Percentiles rank a stretch among this genome's conserved stretches.
These are phyloP conservation scores for Melopsittacus undulatus DNA, from an alignment of 2,797 vertebrate genomes.

Conservation along the genomic window DNA sequence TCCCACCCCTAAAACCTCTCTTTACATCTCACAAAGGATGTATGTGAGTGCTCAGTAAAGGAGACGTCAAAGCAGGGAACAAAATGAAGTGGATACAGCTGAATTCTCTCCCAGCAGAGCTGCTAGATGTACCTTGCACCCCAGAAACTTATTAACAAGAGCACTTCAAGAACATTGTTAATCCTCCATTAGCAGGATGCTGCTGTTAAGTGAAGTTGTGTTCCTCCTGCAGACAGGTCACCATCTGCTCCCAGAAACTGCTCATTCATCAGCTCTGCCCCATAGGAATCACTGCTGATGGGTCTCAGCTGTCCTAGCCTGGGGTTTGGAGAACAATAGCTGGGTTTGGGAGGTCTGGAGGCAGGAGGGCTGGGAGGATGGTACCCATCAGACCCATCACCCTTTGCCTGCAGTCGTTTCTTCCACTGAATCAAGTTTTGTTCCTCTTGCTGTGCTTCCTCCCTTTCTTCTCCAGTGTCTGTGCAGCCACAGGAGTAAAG, in stretches of 20 bases:
- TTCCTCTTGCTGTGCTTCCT: background rate
- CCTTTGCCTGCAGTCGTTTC: background rate
- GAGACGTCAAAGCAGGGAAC: background rate
- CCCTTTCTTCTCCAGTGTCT: background rate
- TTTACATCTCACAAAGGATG: background rate
- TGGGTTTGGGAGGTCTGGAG: background rate
- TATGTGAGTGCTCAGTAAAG: background rate
- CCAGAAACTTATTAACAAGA: slow-evolving; percentile 49
- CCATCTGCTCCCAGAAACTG: slow-evolving; percentile 72
- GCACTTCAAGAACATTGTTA: slow-evolving; percentile 42
- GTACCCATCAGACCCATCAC: slow-evolving; percentile 7
- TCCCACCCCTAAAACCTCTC: background rate
- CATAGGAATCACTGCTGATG: slow-evolving; percentile 28
- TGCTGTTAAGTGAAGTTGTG: slow-evolving; percentile 56
- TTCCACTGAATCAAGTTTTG: background rate
- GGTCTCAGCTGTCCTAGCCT: slow-evolving; percentile 49
- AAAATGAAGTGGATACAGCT: background rate
- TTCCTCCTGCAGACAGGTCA: slow-evolving; percentile 45
- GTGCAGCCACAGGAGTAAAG: background rate
- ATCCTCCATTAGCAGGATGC: slow-evolving; percentile 34
- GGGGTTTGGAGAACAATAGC: slow-evolving; percentile 58
- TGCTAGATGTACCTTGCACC: slow-evolving; percentile 14
- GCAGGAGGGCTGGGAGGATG: background rate
- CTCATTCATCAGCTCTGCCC: slow-evolving; percentile 54
- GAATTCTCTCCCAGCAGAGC: background rate